phyloP scores from a whole-genome alignment of 2,888 invertebrate species.

The Drosophila aldrichi region DNA sequence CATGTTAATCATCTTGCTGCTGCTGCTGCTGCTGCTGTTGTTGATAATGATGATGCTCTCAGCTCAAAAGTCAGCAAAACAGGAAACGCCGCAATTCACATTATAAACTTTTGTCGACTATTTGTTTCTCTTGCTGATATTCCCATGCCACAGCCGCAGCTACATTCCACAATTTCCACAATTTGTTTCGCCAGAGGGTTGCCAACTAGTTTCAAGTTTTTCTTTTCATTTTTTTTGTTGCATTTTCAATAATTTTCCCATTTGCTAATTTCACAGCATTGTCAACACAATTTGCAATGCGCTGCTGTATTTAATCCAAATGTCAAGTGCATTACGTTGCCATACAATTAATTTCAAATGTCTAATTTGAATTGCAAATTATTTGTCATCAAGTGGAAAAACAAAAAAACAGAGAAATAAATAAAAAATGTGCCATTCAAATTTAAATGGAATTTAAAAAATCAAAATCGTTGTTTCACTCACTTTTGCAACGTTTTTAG shows the following conservation, averaged over 20 bases:
- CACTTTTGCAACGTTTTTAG: neutral
- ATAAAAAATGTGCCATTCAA: neutral
- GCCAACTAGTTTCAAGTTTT: constrained; percentile 7
- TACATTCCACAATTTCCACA: neutral
- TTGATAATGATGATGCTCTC: constrained; percentile 24
- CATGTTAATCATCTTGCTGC: constrained; percentile 19
- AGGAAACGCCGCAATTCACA: constrained; percentile 37
- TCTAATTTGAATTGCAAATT: constrained; percentile 36
- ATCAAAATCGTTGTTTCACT: neutral
- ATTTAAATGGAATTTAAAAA: neutral
- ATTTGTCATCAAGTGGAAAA: constrained; percentile 1
- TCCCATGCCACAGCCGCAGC: neutral
- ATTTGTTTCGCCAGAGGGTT: constrained; percentile 18
- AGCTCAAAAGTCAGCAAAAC: constrained; percentile 39
- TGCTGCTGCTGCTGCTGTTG: neutral
- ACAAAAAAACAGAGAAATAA: too few relatives aligned
- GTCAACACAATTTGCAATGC: constrained; percentile 12
- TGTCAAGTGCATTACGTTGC: constrained; percentile 45
- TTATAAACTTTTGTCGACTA: constrained; percentile 35
- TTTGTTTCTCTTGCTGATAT: constrained; percentile 29
- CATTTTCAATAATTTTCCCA: constrained; percentile 1
- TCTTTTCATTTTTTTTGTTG: neutral
- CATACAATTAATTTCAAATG: constrained; percentile 39
- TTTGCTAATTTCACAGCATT: constrained; percentile 34
- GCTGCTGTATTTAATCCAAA: constrained; percentile 33